These are phyloP conservation scores for Hassar affinis DNA, from an alignment of 2,113 vertebrate genomes.

Conservation along the genomic window DNA sequence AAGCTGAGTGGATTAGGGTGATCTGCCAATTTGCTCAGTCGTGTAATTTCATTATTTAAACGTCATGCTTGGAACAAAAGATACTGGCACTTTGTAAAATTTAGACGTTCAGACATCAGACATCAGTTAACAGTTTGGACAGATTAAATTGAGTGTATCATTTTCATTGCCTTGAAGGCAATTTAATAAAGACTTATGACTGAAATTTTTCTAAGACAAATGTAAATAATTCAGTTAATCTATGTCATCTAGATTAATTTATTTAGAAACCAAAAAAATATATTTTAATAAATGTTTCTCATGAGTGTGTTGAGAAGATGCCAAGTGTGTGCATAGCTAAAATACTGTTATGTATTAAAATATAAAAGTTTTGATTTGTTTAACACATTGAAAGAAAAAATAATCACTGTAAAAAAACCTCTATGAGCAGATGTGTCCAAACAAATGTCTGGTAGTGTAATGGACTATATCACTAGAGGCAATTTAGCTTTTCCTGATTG, in stretches of 20 bases:
- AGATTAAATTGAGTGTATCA: neutral
- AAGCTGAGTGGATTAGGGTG: neutral
- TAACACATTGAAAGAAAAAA: neutral
- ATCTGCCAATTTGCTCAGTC: neutral
- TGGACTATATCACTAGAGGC: neutral
- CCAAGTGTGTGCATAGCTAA: neutral
- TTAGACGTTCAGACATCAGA: neutral
- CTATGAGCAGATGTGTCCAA: neutral
- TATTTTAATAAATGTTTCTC: neutral
- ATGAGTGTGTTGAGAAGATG: neutral
- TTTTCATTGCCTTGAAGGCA: neutral
- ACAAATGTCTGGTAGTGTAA: neutral
- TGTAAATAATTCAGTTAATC: neutral
- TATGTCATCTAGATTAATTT: neutral
- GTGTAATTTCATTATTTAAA: constrained; percentile 23
- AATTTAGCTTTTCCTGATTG: neutral
- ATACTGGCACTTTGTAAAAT: neutral
- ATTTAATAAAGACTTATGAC: neutral
- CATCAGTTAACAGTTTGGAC: neutral
- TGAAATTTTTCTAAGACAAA: neutral
- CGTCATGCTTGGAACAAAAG: neutral
- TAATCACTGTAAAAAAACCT: no score
- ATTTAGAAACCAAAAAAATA: neutral
- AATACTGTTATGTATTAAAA: neutral
- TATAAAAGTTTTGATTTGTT: neutral